phyloP scores from a whole-genome alignment of 2,888 invertebrate genomes.

The Tubulanus polymorphus region DNA sequence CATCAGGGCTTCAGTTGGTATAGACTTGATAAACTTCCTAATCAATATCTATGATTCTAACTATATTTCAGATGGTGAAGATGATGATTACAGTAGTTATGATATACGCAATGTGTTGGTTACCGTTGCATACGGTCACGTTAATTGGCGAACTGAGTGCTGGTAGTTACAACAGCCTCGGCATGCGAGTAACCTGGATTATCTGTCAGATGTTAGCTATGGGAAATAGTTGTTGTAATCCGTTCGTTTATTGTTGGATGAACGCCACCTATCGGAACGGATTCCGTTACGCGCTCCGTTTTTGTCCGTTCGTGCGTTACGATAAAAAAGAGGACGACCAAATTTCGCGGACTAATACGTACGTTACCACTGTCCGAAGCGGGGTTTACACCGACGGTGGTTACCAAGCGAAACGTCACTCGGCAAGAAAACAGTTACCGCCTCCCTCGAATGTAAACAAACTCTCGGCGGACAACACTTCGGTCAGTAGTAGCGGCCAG shows the following conservation, averaged over 20 bases:
- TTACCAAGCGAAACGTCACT: too few relatives aligned
- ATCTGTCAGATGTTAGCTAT: slow-evolving; percentile 75
- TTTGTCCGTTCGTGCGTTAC: slow-evolving; percentile 26
- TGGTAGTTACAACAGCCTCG: slow-evolving; percentile 25
- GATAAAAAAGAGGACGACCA: slow-evolving; percentile 34
- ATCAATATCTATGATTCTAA: too few relatives aligned
- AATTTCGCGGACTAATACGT: not conserved
- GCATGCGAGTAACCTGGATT: slow-evolving; percentile 36
- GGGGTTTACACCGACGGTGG: too few relatives aligned
- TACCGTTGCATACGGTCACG: slow-evolving; percentile 88
- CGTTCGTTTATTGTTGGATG: slow-evolving; percentile 95
- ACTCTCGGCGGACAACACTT: not conserved
- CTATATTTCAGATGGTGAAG: slow-evolving; percentile 59
- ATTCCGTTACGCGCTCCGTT: slow-evolving; percentile 16
- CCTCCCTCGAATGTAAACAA: too few relatives aligned
- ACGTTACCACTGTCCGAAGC: not conserved
- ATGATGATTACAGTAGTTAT: slow-evolving; percentile 86
- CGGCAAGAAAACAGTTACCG: too few relatives aligned
- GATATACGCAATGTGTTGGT: slow-evolving; percentile 91
- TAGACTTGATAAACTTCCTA: too few relatives aligned
- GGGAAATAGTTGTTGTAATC: slow-evolving; percentile 96
- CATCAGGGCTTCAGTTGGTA: too few relatives aligned
- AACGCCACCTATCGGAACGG: slow-evolving; percentile 66
- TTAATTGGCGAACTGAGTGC: slow-evolving; percentile 59
- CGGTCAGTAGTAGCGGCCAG: not conserved